A percentile compares a stretch with the other conserved stretches of the same genome.
Conservation (phyloP, 1,140 invertebrate species). For the Leptopilina clavipes region DNA sequence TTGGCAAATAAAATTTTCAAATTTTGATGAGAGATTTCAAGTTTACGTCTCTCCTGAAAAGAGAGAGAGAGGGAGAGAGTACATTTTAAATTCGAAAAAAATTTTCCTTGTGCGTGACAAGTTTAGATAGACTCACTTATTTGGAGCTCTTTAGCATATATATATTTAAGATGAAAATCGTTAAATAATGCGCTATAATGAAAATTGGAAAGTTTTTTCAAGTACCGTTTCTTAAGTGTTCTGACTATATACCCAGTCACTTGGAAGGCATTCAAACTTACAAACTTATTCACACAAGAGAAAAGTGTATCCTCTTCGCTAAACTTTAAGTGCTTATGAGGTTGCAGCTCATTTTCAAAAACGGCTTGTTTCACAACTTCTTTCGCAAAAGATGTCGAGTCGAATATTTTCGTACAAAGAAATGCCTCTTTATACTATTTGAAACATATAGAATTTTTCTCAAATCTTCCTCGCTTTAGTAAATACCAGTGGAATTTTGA, state of each 20-base stretch:
- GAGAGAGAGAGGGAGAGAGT: too few relatives aligned
- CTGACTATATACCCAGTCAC: constrained; percentile 9
- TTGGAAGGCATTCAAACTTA: constrained; percentile 16
- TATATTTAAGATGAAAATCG: not conserved
- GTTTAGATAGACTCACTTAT: too few relatives aligned
- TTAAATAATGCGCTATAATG: not conserved
- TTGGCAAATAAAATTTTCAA: too few relatives aligned
- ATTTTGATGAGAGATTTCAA: too few relatives aligned
- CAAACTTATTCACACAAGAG: constrained; percentile 5
- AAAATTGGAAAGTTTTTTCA: constrained; percentile 26
- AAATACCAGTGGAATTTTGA: too few relatives aligned
- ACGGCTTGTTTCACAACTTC: not conserved
- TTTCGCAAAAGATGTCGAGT: too few relatives aligned
- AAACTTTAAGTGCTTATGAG: not conserved
- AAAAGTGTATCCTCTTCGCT: constrained; percentile 17
- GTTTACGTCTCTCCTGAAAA: too few relatives aligned
- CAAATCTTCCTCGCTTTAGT: too few relatives aligned
- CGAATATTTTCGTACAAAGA: too few relatives aligned
- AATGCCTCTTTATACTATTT: too few relatives aligned
- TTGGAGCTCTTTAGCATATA: not conserved
- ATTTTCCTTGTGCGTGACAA: not conserved
- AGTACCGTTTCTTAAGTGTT: constrained; percentile 23
- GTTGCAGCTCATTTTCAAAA: constrained; percentile 23
- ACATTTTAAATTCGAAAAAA: too few relatives aligned
- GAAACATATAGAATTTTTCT: too few relatives aligned